Evolutionary conservation across 2,888 invertebrate genomes (phyloP).

Genomic region (Bedellia somnulentella): DNA sequence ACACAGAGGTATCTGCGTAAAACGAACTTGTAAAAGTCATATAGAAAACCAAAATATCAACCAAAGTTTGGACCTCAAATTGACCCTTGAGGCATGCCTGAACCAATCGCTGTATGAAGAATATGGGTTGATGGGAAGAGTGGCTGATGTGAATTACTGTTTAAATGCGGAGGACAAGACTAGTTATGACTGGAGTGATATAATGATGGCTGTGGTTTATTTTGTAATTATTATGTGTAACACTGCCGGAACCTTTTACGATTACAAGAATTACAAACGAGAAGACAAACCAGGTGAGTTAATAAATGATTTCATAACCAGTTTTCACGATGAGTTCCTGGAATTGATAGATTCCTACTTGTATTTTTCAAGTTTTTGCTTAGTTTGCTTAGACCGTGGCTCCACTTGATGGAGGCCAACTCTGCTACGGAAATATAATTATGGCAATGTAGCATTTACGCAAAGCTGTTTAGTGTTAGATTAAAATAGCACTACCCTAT

Average conservation of each 20-base stretch:
- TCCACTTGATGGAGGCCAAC: neutral
- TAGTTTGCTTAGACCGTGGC: neutral
- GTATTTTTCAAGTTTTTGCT: neutral
- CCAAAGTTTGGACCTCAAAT: no score
- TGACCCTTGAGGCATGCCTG: neutral
- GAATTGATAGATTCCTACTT: no score
- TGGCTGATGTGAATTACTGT: conserved; percentile 1
- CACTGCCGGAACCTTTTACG: conserved; percentile 2
- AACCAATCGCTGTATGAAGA: neutral
- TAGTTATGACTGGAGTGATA: neutral
- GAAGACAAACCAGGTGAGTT: neutral
- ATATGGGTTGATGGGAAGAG: neutral
- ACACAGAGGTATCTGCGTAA: neutral
- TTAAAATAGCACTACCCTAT: no score
- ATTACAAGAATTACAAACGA: neutral
- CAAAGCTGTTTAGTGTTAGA: no score
- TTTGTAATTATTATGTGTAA: neutral
- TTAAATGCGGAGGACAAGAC: neutral
- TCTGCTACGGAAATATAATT: neutral
- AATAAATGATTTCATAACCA: neutral
- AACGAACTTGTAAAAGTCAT: neutral
- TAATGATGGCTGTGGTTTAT: conserved; percentile 1
- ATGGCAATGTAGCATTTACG: no score
- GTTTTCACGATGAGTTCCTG: no score
- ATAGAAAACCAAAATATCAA: neutral